phyloP scores from a whole-genome alignment of 2,888 invertebrate genomes.

The Dicyrtomina minuta region DNA sequence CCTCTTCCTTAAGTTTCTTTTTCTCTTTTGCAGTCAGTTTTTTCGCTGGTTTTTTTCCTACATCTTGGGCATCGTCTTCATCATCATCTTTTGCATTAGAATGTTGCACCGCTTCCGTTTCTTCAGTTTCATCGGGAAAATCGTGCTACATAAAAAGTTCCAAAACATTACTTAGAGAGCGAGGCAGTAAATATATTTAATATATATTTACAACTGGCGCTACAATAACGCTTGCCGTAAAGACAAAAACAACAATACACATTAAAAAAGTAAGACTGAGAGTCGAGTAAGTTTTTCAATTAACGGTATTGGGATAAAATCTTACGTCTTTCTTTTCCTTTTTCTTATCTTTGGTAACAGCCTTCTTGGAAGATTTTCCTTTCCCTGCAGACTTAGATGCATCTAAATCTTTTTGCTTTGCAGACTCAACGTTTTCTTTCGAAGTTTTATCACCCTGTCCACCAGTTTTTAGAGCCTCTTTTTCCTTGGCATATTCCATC shows the following conservation, averaged over 20 bases:
- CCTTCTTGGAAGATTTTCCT: neutral
- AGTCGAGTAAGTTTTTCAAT: no score
- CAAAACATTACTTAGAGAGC: no score
- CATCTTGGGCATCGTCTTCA: slow-evolving; percentile 14
- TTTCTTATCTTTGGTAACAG: neutral
- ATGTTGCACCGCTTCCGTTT: neutral
- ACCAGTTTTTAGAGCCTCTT: no score
- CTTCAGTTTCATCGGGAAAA: slow-evolving; percentile 7
- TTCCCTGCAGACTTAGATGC: neutral
- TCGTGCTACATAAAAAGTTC: slow-evolving; percentile 8
- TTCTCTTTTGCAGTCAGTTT: slow-evolving; percentile 17
- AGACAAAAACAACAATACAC: neutral
- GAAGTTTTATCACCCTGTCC: slow-evolving; percentile 2
- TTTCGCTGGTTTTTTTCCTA: slow-evolving; percentile 12
- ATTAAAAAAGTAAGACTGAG: no score
- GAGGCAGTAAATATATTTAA: no score
- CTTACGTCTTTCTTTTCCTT: slow-evolving; percentile 1
- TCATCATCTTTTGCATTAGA: neutral
- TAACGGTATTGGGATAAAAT: no score
- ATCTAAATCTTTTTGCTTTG: slow-evolving; percentile 20
- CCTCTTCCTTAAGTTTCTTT: slow-evolving; percentile 9
- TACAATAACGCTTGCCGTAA: neutral
- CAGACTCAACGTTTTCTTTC: slow-evolving; percentile 22
- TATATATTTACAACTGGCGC: no score
- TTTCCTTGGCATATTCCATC: no score